Base-by-base conservation (phyloP, 2,113 vertebrate species). In the Campylorhamphus procurvoides region DNA sequence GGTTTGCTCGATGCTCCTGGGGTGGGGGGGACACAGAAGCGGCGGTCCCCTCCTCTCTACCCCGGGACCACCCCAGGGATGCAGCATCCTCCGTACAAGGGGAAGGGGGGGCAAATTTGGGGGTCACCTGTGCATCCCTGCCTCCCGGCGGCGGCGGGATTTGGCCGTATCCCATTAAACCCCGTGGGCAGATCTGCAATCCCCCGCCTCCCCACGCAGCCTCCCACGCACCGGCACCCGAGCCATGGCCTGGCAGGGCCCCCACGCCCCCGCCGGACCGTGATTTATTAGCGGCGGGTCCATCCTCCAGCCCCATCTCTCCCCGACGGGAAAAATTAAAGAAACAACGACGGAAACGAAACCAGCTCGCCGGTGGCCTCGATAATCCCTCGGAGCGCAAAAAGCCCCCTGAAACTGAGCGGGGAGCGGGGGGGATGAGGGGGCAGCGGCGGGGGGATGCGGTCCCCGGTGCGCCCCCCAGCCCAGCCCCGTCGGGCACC, bases 51-150 rank as follows among this genome's bases (percentile, higher is more conserved):
- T 56, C 39, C 42, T 39, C n/a, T 15, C 8, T 29, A 6, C 2
- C 4, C 33, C 18, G n/a, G 42, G 42, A 40, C 47, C n/a, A 9
- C 3, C 22, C 10, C 56, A 8, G 72, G 18, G 12, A 6, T 17
- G 90, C 76, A 10, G 44, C 69, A 29, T 56, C 58, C 37, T 8
- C 68, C 4, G 5, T 0, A 39, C 15, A 44, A 53, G 14, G 14
- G 39, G 2, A 1, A 5, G 1, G 2, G 9, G 16, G 39, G 10
- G 19, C 10, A 3, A 12, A 6, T 4, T 5, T 3, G 33, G 31
- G 52, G 78, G 5, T 39, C 39, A 13, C 14, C 5, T 29, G 50
- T 1, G 42, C 68, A 24, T 72, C 73, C 62, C 69, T 1, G 71
- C 29, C 12, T 33, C 27, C 67, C 18, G 35, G 40, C 31, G 58